These are phyloP conservation scores for Geotrupes spiniger DNA, from an alignment of 2,888 invertebrate species.

Conservation along the genomic window DNA sequence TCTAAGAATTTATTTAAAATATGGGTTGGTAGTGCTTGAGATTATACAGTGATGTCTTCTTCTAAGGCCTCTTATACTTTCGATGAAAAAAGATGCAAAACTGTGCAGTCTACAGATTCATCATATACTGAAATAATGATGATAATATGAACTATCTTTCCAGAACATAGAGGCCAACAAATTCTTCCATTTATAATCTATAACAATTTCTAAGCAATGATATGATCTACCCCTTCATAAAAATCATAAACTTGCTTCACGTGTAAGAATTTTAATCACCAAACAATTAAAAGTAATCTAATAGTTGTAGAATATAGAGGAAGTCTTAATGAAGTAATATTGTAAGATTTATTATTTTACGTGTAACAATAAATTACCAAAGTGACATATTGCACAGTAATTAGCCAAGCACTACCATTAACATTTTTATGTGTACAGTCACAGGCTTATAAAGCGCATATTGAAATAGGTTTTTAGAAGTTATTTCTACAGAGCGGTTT, in stretches of 20 bases:
- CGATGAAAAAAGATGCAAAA: no score
- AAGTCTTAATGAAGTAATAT: neutral
- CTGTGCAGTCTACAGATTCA: no score
- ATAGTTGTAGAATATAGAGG: neutral
- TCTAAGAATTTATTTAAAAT: conserved; percentile 7
- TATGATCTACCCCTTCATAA: no score
- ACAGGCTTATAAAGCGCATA: conserved; percentile 9
- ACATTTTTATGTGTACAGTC: conserved; percentile 15
- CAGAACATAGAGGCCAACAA: no score
- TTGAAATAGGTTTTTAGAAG: conserved; percentile 4
- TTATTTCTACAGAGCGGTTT: no score
- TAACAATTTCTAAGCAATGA: no score
- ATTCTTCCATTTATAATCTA: no score
- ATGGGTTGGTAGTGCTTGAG: conserved; percentile 22
- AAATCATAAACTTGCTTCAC: neutral
- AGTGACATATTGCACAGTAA: conserved; percentile 6
- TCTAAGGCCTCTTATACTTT: no score
- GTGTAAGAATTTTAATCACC: neutral
- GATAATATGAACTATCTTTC: no score
- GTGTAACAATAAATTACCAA: neutral
- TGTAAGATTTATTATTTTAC: neutral
- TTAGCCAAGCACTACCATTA: conserved; percentile 15
- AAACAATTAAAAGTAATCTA: neutral
- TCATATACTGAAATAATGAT: no score
- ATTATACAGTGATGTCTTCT: neutral